Conservation (phyloP, 1,140 invertebrate species). For the Arion vulgaris region DNA sequence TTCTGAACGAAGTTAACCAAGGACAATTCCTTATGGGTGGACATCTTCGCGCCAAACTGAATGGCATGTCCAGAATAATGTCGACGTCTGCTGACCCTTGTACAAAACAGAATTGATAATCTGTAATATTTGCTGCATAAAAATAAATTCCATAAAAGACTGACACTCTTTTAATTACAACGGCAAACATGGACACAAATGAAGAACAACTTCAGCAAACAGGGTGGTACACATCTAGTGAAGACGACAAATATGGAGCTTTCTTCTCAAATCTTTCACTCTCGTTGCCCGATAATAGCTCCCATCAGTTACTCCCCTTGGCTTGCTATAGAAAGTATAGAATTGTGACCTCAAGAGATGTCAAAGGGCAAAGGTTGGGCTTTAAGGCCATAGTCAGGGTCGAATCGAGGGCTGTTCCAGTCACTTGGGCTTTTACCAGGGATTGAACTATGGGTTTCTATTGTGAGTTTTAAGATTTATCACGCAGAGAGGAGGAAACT, state of each 20-base stretch:
- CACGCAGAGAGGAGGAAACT: neutral
- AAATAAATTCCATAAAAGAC: neutral
- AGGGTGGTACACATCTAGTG: neutral
- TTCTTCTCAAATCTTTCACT: neutral
- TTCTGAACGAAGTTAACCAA: too few species aligned
- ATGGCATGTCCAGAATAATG: neutral
- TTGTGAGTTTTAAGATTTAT: neutral
- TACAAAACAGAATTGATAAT: neutral
- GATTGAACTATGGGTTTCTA: neutral
- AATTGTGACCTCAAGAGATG: neutral
- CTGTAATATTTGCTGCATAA: neutral
- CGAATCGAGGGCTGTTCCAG: neutral
- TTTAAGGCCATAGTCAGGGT: neutral
- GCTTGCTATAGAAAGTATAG: neutral
- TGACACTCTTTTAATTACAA: neutral
- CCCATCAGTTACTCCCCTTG: neutral
- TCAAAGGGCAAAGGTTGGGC: constrained; percentile 8
- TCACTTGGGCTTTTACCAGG: neutral
- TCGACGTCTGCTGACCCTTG: neutral
- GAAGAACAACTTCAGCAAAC: neutral
- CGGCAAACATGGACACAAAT: neutral
- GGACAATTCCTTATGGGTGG: too few species aligned
- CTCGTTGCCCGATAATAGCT: neutral
- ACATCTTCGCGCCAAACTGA: too few species aligned
- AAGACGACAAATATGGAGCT: neutral